Base-by-base conservation (phyloP, 1,140 invertebrate species). In the Pseudachorutes palmiensis region DNA sequence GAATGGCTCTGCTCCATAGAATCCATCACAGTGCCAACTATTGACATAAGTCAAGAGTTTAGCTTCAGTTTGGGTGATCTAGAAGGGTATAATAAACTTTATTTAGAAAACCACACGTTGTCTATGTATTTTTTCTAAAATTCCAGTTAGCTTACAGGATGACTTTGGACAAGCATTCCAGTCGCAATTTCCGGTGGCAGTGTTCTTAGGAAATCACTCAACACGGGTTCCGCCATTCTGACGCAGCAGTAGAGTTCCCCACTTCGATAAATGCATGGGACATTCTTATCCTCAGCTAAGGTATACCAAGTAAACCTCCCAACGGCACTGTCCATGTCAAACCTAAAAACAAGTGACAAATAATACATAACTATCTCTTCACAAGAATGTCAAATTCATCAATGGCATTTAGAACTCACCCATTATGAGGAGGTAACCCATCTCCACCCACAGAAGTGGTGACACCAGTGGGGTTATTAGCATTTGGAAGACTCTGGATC, bases 11-110 rank as follows among this genome's bases (percentile, higher is more conserved):
- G 87, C 84, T 0, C 93, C 93, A 79, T 91, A 97, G 73, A 92
- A 87, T 70, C 82, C 86, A 74, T 94, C 92, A 82, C 92, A 94
- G 76, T 97, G 94, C 78, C 88, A 89, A 32, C 84, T 81, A 80
- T 97, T 98, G 68, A 97, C 95, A 78, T 97, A 93, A 77, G 93
- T 94, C 29, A 97, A 83, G 19, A 97, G 81, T 68, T 89, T 87
- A 57, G 90, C 88, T 80, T 97, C 94, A 1, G 87, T 85, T 70
- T 92, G 89, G 3, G 92, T 96, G 65, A 96, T 58, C 72, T 93
- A 77, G 91, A 96, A 78, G n/a, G n/a, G n/a, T n/a, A n/a, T 94
- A 94, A 62, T 58, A 31, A 41, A 61, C 36, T 31, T 31, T 55
- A 24, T 59, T 73, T 57, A 48, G 71, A 41, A 57, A 31, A 26